Evolutionary conservation across 2,113 vertebrate genomes (phyloP).

Genomic region (Helogale parvula): DNA sequence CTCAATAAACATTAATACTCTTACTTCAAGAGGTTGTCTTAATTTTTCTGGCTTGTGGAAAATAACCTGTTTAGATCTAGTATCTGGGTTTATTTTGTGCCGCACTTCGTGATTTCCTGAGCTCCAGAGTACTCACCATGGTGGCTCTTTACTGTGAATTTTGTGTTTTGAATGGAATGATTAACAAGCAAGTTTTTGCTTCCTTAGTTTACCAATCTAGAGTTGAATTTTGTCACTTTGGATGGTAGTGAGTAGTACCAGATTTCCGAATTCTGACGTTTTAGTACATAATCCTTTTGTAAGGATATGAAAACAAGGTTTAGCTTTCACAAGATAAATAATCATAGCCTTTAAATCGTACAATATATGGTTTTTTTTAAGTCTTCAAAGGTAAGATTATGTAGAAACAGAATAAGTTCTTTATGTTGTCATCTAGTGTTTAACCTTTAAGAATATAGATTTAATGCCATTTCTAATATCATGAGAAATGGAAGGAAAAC

Average conservation of each 20-base stretch:
- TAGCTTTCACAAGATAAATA: background rate
- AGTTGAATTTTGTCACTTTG: conserved; percentile 42
- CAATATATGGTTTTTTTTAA: background rate
- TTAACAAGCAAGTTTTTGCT: conserved; percentile 43
- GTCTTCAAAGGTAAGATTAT: background rate
- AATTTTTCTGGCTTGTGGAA: background rate
- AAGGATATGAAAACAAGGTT: background rate
- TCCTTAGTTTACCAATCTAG: background rate
- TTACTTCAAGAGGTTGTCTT: background rate
- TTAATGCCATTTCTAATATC: conserved; percentile 22
- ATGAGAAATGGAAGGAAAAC: conserved; percentile 35
- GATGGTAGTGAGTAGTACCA: background rate
- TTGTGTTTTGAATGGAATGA: conserved; percentile 45
- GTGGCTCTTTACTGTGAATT: background rate
- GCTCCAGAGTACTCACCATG: background rate
- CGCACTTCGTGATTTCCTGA: conserved; percentile 20
- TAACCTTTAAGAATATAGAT: background rate
- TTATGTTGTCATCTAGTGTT: background rate
- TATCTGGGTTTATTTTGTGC: conserved; percentile 31
- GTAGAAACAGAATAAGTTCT: background rate
- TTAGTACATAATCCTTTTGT: background rate
- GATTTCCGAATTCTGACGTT: conserved; percentile 40
- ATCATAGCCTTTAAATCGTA: conserved; percentile 36
- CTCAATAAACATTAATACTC: conserved; percentile 8
- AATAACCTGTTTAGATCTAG: background rate